phyloP scores from a whole-genome alignment of 2,797 vertebrate species.

The Gymnothorax javanicus region DNA sequence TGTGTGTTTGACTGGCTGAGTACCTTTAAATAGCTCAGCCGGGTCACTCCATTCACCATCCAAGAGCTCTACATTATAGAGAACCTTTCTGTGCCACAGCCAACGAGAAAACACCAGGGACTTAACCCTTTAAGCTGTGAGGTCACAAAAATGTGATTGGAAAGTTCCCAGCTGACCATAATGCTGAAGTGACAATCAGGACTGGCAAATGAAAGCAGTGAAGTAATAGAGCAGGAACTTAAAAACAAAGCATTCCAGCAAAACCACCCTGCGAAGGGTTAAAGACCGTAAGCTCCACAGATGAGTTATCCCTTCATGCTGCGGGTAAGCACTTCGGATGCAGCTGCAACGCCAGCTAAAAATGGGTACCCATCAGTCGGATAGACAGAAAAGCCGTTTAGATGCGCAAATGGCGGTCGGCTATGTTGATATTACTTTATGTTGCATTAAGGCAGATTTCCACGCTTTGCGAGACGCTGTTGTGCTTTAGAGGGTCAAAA shows the following conservation, averaged over 20 bases:
- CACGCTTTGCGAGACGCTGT: background rate
- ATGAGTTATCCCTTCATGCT: background rate
- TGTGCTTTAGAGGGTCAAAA: background rate
- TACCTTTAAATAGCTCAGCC: background rate
- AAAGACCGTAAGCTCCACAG: background rate
- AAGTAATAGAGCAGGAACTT: too few relatives aligned
- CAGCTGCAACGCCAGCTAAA: background rate
- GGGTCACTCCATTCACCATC: background rate
- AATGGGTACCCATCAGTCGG: background rate
- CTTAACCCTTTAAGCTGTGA: background rate
- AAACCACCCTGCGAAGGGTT: too few relatives aligned
- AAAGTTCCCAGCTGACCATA: too few relatives aligned
- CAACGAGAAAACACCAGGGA: background rate
- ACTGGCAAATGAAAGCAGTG: too few relatives aligned
- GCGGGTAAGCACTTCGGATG: conserved; percentile 1
- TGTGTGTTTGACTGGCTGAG: background rate
- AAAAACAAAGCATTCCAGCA: too few relatives aligned
- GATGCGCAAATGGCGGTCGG: background rate
- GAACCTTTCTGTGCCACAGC: background rate
- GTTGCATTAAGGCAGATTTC: conserved; percentile 3
- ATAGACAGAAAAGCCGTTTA: background rate
- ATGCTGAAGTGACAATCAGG: too few relatives aligned
- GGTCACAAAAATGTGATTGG: too few relatives aligned
- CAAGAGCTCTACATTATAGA: background rate
- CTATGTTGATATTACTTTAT: background rate